Percentiles rank a stretch among this genome's conserved stretches.
These are phyloP conservation scores for Pantherophis vulpinus DNA, from an alignment of 2,797 vertebrate species.

Conservation along the genomic window DNA sequence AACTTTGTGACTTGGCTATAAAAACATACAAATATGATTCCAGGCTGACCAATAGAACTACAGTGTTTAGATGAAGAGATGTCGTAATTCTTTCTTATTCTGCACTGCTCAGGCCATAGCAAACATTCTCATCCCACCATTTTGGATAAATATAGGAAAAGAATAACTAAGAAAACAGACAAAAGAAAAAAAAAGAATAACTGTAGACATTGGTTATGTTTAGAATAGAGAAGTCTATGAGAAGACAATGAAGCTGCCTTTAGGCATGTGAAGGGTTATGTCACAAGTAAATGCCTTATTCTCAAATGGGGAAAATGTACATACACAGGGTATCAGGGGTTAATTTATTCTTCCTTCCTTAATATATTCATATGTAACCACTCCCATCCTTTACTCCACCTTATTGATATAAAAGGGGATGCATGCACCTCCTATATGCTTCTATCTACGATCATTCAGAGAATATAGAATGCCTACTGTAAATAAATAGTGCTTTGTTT, in stretches of 20 bases:
- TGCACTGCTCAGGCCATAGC: neutral
- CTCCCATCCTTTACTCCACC: too few species aligned
- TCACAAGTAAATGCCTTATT: too few species aligned
- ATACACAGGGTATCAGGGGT: too few species aligned
- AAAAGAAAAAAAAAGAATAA: neutral
- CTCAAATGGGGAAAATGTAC: too few species aligned
- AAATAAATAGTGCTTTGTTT: too few species aligned
- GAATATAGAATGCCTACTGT: too few species aligned
- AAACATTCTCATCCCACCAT: neutral
- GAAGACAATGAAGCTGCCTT: neutral
- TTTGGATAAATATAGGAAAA: neutral
- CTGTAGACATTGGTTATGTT: neutral
- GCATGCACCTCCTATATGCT: too few species aligned
- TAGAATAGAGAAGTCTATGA: neutral
- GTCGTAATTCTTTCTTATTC: neutral
- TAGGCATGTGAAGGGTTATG: neutral
- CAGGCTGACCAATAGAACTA: neutral
- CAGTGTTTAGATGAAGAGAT: neutral
- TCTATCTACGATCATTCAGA: too few species aligned
- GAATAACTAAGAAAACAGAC: too few species aligned
- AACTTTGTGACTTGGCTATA: neutral
- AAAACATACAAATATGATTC: neutral
- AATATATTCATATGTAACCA: too few species aligned
- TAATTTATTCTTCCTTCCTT: too few species aligned
- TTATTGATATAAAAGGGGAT: too few species aligned